A percentile compares a stretch with the other conserved stretches of the same genome.
phyloP scores from a whole-genome alignment of 2,797 vertebrate species.

The Alca torda region DNA sequence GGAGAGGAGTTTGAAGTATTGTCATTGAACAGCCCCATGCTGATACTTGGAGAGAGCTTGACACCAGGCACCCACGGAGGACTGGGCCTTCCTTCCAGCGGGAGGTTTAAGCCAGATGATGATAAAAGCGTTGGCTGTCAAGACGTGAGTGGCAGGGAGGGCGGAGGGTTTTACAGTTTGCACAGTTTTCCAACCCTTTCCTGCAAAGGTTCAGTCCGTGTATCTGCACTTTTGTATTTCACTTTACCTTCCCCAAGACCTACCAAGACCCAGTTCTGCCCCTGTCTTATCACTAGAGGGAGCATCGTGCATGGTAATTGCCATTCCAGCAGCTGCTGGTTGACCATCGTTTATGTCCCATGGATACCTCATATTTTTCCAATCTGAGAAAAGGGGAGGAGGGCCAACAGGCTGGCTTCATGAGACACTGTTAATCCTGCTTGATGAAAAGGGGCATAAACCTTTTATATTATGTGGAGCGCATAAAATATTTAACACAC shows the following conservation, averaged over 20 bases:
- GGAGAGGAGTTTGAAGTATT: neutral
- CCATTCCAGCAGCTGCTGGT: neutral
- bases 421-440: neutral
- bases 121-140: neutral
- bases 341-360: neutral
- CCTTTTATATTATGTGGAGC: neutral
- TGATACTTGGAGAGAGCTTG: neutral
- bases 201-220: neutral
- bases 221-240: neutral
- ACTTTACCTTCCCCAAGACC: neutral
- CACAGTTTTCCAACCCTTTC: neutral
- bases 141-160: neutral
- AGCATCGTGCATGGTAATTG: neutral
- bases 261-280: neutral
- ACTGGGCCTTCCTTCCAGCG: neutral
- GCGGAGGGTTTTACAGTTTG: neutral
- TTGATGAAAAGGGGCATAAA: slow-evolving; percentile 17
- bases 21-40: neutral
- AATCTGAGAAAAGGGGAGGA: neutral
- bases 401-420: neutral
- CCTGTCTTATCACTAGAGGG: slow-evolving; percentile 35
- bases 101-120: neutral
- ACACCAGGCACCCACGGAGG: neutral
- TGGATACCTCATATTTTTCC: slow-evolving; percentile 28
- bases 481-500: neutral